Evolutionary conservation across 2,797 vertebrate species (phyloP), one percentile per base, ranked within the genome.

Genomic region (Falco cherrug): DNA sequence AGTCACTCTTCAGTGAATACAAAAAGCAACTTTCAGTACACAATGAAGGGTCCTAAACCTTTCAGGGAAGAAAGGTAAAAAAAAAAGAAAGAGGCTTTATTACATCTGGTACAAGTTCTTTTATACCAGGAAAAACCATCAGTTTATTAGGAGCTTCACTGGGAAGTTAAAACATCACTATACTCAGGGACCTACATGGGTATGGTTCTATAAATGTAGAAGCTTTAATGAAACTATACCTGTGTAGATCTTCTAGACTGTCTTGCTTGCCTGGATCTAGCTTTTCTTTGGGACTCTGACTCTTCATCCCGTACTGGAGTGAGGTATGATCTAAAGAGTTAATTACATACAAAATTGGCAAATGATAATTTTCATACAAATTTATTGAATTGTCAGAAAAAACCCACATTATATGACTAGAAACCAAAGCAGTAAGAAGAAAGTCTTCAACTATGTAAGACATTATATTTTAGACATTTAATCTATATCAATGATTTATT

Each of bases 301-400:
- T 99, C 99, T 98, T 99, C 99, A 96, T 99, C 99, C 91, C 99
- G 98, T 97, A 99, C 99, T 95, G 99, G 99, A 95, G 99, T 99
- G 98, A 99, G 99, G 98, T 99, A 99, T 94, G 99, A 99, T 98
- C 99, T 99, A 92, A 45, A 92, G 69, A 89, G 82, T 96, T 96
- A 97, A 98, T 91, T 89, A 95, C 69, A 89, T 95, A 91, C 47
- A 97, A 78, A 93, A 73, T 64, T 89, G 39, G 68, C 60, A 84
- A 39, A 28, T 2, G 7, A 18, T 67, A 81, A 56, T 43, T 65
- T 90, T 59, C 51, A 31, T 63, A 74, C 22, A 79, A 61, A 91
- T 19, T 21, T 19, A 67, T 74, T 84, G 77, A 78, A 67, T 11
- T 12, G 31, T 79, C 73, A 91, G 41, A 25, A 15, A 86, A 73